Evolutionary conservation across 2,888 invertebrate genomes (phyloP).

Genomic region (Cheilosia variabilis): DNA sequence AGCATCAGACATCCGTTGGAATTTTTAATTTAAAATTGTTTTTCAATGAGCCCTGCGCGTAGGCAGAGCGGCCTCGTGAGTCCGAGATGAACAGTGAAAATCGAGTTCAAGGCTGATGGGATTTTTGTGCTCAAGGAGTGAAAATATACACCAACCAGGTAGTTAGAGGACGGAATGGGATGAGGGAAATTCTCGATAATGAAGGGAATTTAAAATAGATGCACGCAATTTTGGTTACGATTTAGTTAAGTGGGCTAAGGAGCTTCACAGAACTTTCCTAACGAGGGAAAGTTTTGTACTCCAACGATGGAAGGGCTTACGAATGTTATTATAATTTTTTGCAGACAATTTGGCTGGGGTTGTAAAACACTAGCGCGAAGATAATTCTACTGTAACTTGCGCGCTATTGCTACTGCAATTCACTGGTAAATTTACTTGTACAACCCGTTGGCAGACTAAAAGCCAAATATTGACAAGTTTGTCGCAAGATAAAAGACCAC

Average conservation of each 20-base stretch:
- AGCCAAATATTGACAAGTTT: too few species aligned
- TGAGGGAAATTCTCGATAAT: not conserved
- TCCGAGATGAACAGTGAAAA: conserved; percentile 10
- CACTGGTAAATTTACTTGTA: too few species aligned
- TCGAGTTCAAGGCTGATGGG: conserved; percentile 53
- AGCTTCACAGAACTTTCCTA: not conserved
- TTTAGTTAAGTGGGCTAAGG: not conserved
- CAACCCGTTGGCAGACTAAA: too few species aligned
- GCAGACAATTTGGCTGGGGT: too few species aligned
- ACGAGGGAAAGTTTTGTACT: not conserved
- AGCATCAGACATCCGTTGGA: conserved; percentile 46
- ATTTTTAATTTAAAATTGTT: conserved; percentile 64
- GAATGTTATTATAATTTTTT: too few species aligned
- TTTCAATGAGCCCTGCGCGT: conserved; percentile 36
- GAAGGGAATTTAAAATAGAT: not conserved
- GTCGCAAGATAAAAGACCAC: too few species aligned
- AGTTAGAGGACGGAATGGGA: not conserved
- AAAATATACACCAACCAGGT: conserved; percentile 3
- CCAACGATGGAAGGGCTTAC: too few species aligned
- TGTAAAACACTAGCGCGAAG: too few species aligned
- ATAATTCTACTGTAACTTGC: too few species aligned
- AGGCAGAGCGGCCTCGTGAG: conserved; percentile 20
- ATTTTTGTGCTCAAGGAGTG: conserved; percentile 16
- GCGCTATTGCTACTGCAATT: too few species aligned
- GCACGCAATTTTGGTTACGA: conserved; percentile 1